phyloP scores from a whole-genome alignment of 2,113 vertebrate species.

The Eudorcas thomsonii region DNA sequence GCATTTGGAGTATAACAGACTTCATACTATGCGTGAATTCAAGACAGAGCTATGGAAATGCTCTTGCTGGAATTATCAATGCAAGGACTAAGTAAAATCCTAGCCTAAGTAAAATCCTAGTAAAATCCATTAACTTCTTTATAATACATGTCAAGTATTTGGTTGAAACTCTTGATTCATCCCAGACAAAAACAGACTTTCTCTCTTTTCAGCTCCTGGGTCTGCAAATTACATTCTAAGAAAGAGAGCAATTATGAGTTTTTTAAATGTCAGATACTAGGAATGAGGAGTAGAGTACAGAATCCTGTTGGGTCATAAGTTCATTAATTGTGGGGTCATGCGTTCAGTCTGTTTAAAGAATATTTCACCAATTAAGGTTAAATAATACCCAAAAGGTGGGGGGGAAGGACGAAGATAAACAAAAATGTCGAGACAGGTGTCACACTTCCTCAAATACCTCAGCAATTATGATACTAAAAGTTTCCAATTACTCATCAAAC shows the following conservation, averaged over 20 bases:
- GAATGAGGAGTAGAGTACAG: neutral
- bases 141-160: neutral
- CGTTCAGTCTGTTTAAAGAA: neutral
- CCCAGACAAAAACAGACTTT: slow-evolving; percentile 1
- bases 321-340: neutral
- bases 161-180: neutral
- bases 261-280: neutral
- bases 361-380: neutral
- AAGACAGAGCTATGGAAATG: neutral
- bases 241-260: neutral
- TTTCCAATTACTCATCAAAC: slow-evolving; percentile 14
- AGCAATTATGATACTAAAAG: neutral
- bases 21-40: neutral
- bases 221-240: neutral
- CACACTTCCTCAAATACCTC: neutral
- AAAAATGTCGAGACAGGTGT: neutral
- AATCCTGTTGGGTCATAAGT: neutral
- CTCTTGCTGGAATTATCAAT: neutral
- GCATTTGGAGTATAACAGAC: neutral
- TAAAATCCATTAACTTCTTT: neutral
- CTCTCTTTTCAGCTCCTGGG: neutral
- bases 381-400: neutral
- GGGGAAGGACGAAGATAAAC: neutral
- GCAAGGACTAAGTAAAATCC: neutral
- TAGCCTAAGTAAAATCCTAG: no score